These are phyloP conservation scores for Dendropsophus ebraccatus DNA, from an alignment of 2,113 vertebrate genomes.

Conservation along the genomic window DNA sequence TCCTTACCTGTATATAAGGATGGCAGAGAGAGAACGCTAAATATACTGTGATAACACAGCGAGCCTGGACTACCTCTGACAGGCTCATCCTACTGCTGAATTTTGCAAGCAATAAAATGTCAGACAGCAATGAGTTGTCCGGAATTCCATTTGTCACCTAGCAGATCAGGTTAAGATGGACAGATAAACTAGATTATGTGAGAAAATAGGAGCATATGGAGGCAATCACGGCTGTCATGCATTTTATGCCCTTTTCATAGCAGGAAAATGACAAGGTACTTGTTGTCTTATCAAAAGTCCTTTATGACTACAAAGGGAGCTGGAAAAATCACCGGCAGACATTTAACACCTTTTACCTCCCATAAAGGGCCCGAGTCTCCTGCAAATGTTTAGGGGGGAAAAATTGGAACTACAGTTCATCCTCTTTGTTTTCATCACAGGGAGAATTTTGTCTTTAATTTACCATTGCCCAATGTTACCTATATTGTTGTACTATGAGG, in stretches of 20 bases:
- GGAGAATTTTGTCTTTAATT: not conserved
- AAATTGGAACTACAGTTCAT: not conserved
- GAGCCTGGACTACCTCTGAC: not conserved
- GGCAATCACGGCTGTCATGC: conserved; percentile 50
- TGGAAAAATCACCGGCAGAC: conserved; percentile 15
- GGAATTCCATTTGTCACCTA: conserved; percentile 47
- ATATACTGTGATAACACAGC: not conserved
- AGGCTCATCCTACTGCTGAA: conserved; percentile 1
- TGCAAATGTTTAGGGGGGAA: not conserved
- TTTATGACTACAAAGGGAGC: conserved; percentile 47
- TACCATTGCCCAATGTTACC: not conserved
- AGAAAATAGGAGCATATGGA: conserved; percentile 47
- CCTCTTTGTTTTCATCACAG: not conserved
- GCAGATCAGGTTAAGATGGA: conserved; percentile 41
- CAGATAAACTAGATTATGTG: conserved; percentile 53
- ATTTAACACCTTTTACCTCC: conserved; percentile 46
- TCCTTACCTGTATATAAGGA: not conserved
- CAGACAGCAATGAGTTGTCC: conserved; percentile 40
- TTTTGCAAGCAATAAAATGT: conserved; percentile 51
- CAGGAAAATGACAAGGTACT: conserved; percentile 47
- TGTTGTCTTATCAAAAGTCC: conserved; percentile 40
- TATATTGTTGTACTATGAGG: not conserved
- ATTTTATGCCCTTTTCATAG: conserved; percentile 48
- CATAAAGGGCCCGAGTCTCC: conserved; percentile 6
- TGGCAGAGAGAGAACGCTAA: not conserved